Evolutionary conservation across 2,888 invertebrate genomes (phyloP).

Genomic region (Leptinotarsa haldemani): DNA sequence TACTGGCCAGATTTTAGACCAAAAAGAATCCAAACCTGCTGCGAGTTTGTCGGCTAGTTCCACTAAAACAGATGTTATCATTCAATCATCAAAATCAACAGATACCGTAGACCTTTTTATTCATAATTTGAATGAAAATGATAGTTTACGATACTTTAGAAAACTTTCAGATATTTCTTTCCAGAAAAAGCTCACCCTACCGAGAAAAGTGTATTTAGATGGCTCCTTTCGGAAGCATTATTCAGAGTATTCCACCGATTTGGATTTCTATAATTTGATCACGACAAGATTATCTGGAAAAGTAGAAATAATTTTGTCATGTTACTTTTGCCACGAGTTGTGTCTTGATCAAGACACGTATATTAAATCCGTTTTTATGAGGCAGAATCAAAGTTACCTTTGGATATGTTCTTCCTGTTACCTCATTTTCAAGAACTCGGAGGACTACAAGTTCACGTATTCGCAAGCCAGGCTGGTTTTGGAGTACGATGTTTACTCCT

Average conservation of each 20-base stretch:
- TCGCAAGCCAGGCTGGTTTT: neutral
- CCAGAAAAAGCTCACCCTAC: neutral
- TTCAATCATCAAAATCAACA: neutral
- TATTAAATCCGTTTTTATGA: neutral
- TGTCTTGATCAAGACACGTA: neutral
- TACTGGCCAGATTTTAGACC: neutral
- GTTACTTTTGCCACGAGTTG: neutral
- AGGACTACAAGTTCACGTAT: neutral
- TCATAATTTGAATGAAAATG: neutral
- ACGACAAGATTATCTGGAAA: neutral
- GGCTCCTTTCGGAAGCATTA: neutral
- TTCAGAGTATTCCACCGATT: neutral
- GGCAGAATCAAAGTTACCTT: neutral
- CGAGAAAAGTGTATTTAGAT: neutral
- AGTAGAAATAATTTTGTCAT: neutral
- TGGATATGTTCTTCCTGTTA: neutral
- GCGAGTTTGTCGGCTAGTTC: too few relatives aligned
- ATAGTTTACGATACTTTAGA: neutral
- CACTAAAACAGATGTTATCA: too few relatives aligned
- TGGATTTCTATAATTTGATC: constrained; percentile 1
- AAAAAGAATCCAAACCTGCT: neutral
- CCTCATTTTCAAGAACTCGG: neutral
- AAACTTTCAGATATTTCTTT: neutral
- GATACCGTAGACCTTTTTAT: neutral
- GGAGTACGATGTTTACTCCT: neutral